These are phyloP conservation scores for Agrochola macilenta DNA, from an alignment of 2,888 invertebrate species.

Conservation along the genomic window DNA sequence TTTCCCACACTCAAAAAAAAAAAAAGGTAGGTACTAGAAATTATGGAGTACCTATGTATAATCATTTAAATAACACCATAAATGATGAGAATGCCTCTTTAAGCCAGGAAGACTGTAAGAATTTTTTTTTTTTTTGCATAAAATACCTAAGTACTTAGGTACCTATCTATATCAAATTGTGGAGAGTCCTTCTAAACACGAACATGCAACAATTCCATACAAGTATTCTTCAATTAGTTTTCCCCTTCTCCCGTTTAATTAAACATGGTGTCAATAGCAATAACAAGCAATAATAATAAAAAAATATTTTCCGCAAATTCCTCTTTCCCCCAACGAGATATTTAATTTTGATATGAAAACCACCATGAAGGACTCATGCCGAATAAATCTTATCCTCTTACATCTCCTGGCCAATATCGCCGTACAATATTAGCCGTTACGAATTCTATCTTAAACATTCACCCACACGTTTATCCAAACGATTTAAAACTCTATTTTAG, in stretches of 20 bases:
- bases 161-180: neutral
- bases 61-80: no score
- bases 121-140: no score
- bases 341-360: constrained; percentile 89
- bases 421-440: constrained; percentile 88
- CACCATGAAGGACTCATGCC: constrained; percentile 82
- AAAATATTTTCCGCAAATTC: constrained; percentile 73
- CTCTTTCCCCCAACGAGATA: constrained; percentile 77
- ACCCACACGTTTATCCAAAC: constrained; percentile 69
- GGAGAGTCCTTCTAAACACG: neutral
- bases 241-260: constrained; percentile 54
- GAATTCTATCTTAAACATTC: constrained; percentile 84
- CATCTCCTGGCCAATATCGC: constrained; percentile 87
- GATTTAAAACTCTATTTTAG: constrained; percentile 58
- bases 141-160: no score
- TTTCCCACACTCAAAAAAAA: no score
- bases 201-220: neutral
- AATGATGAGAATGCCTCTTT: neutral
- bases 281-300: constrained; percentile 61
- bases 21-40: no score
- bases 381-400: constrained; percentile 87
- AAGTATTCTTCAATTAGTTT: constrained; percentile 29
- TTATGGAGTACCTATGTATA: no score
- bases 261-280: constrained; percentile 64
- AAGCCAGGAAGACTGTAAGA: no score